A percentile compares a stretch with the other conserved stretches of the same genome.
Evolutionary conservation across 2,888 invertebrate species (phyloP).

Genomic region (Prostheceraeus crozeri): DNA sequence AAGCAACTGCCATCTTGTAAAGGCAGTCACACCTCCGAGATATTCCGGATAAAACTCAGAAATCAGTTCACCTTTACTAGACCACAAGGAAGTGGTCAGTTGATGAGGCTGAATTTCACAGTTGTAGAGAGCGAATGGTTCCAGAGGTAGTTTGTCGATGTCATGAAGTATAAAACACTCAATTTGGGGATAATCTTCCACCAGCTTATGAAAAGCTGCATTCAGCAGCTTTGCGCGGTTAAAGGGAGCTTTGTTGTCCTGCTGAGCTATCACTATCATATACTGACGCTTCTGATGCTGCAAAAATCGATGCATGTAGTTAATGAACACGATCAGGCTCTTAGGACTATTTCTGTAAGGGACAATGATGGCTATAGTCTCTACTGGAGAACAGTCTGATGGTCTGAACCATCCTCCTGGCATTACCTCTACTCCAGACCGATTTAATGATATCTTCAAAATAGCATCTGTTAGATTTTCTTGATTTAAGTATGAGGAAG

Average conservation of each 20-base stretch:
- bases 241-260: neutral
- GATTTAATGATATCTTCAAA: no score
- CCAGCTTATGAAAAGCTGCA: neutral
- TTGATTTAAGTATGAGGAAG: no score
- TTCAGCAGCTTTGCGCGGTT: slow-evolving; percentile 4
- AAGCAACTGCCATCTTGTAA: slow-evolving; percentile 7
- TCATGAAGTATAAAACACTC: slow-evolving; percentile 20
- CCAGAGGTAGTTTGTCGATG: slow-evolving; percentile 20
- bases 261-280: neutral
- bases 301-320: slow-evolving; percentile 12
- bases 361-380: neutral
- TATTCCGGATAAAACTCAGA: neutral
- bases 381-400: no score
- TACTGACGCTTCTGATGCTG: neutral
- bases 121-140: neutral
- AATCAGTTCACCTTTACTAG: neutral
- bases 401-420: no score
- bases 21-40: slow-evolving; percentile 22
- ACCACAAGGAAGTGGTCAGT: neutral
- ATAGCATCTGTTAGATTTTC: no score
- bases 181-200: neutral
- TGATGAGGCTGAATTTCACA: neutral
- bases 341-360: slow-evolving; percentile 4
- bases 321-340: neutral
- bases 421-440: no score